Conservation (phyloP, 2,888 invertebrate genomes). For the Drosophila nr. perissopoda region DNA sequence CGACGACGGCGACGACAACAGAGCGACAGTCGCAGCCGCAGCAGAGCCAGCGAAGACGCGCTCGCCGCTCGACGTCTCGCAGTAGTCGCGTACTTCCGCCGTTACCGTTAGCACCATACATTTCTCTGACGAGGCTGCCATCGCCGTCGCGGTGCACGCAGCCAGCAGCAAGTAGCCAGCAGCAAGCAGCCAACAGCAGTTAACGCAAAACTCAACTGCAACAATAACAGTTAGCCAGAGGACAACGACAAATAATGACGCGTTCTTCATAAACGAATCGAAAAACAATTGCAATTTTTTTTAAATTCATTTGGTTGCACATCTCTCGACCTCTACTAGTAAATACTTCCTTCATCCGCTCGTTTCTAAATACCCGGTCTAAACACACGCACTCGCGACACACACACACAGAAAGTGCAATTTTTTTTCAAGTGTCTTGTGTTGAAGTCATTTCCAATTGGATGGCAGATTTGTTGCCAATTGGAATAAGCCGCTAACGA, state of each 20-base stretch:
- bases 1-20: slow-evolving; percentile 44
- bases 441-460: slow-evolving; percentile 48
- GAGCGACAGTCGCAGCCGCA: slow-evolving; percentile 59
- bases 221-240: slow-evolving; percentile 58
- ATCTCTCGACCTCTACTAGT: slow-evolving; percentile 28
- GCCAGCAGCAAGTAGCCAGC: slow-evolving; percentile 50
- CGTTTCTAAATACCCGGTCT: slow-evolving; percentile 15
- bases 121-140: slow-evolving; percentile 64
- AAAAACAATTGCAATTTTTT: neutral
- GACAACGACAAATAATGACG: slow-evolving; percentile 56
- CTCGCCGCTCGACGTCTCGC: slow-evolving; percentile 75
- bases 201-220: slow-evolving; percentile 42
- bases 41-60: slow-evolving; percentile 75
- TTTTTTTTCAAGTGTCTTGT: slow-evolving; percentile 59
- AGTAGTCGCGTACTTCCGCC: slow-evolving; percentile 80
- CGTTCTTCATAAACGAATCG: slow-evolving; percentile 26
- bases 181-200: slow-evolving; percentile 34
- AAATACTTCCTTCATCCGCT: slow-evolving; percentile 1
- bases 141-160: slow-evolving; percentile 73
- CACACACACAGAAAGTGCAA: slow-evolving; percentile 33
- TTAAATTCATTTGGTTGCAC: slow-evolving; percentile 37
- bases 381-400: slow-evolving; percentile 7
- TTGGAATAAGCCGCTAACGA: slow-evolving; percentile 43
- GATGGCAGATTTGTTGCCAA: slow-evolving; percentile 38
- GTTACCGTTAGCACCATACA: slow-evolving; percentile 79